phyloP scores from a whole-genome alignment of 2,797 vertebrate species.

The Rhynchonycteris naso region DNA sequence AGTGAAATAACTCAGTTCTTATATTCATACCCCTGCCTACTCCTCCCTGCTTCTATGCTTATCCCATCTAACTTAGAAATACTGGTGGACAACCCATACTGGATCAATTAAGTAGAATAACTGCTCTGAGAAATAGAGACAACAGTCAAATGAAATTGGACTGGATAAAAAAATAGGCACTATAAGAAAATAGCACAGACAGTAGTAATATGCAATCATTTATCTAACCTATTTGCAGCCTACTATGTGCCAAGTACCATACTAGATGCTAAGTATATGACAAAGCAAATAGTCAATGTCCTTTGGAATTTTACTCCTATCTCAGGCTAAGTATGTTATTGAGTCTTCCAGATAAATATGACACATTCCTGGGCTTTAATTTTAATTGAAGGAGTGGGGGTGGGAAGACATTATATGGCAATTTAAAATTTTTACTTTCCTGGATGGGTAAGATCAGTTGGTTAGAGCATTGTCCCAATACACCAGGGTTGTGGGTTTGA shows the following conservation, averaged over 20 bases:
- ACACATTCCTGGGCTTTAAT: conserved; percentile 18
- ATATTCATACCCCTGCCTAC: not conserved
- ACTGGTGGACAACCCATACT: not conserved
- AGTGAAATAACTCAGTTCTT: not conserved
- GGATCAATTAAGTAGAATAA: not conserved
- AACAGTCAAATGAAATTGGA: not conserved
- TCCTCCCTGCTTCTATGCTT: not conserved
- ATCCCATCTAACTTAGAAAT: not conserved
- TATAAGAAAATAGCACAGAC: not conserved
- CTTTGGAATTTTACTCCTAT: not conserved
- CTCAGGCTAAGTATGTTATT: not conserved
- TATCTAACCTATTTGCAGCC: not conserved
- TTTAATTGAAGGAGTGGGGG: not conserved
- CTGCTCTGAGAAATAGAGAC: not conserved
- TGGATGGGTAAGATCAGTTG: too few species aligned
- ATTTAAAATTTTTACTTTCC: not conserved
- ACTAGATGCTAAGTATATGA: not conserved
- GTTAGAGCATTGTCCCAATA: too few species aligned
- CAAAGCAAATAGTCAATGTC: not conserved
- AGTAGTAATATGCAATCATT: not conserved
- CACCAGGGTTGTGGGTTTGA: too few species aligned
- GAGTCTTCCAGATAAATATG: not conserved
- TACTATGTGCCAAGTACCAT: not conserved
- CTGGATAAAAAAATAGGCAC: not conserved
- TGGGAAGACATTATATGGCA: not conserved